Conservation (phyloP, 2,888 invertebrate genomes). For the Drosophila kanekoi region DNA sequence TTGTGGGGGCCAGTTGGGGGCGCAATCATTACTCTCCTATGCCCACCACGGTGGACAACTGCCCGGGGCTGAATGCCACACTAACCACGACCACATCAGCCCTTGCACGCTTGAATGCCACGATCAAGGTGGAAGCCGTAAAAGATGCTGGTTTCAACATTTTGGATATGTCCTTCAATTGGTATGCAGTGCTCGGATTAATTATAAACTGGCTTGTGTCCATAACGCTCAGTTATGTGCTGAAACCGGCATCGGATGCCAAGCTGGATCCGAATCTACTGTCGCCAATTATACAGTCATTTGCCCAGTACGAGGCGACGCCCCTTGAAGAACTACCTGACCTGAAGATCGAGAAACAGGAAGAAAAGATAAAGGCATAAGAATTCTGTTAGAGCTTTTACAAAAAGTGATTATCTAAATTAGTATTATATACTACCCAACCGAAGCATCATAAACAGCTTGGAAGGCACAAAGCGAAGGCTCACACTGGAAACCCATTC, state of each 20-base stretch:
- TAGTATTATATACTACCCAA: conserved; percentile 13
- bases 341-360: conserved; percentile 29
- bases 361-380: conserved; percentile 13
- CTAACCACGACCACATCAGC: not conserved
- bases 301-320: conserved; percentile 38
- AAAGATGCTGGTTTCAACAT: conserved; percentile 76
- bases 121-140: conserved; percentile 1
- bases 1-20: conserved; percentile 78
- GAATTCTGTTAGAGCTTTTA: not conserved
- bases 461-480: not conserved
- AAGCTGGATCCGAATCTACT: conserved; percentile 71
- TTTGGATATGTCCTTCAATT: conserved; percentile 87
- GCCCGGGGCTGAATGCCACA: conserved; percentile 63
- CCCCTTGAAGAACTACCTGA: conserved; percentile 47
- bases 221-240: conserved; percentile 86
- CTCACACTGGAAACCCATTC: too few species aligned
- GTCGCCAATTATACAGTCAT: conserved; percentile 43
- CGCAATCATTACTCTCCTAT: conserved; percentile 67
- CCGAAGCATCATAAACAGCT: conserved; percentile 1
- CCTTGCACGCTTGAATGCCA: not conserved
- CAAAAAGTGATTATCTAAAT: not conserved
- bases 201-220: conserved; percentile 86
- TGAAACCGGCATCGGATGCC: conserved; percentile 73
- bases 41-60: conserved; percentile 67
- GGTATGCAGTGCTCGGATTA: conserved; percentile 86